phyloP scores from a whole-genome alignment of 1,140 invertebrate genomes.

The Pissodes strobi region DNA sequence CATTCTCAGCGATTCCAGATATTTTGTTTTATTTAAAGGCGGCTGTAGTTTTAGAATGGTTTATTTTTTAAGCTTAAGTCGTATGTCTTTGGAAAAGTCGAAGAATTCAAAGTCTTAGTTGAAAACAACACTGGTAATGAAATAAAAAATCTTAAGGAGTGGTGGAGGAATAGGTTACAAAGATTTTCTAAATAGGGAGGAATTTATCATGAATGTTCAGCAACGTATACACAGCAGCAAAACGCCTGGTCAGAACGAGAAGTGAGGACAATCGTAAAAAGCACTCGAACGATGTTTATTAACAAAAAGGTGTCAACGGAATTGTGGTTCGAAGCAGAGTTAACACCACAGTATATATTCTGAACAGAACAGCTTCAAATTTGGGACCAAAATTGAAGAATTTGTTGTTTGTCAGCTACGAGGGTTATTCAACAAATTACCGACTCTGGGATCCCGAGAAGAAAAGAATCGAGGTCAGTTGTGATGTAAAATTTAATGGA shows the following conservation, averaged over 20 bases:
- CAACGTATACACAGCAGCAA: constrained; percentile 51
- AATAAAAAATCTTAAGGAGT: constrained; percentile 23
- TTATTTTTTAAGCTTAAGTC: too few relatives aligned
- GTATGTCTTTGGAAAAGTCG: constrained; percentile 34
- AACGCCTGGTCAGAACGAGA: constrained; percentile 54
- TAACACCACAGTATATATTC: constrained; percentile 49
- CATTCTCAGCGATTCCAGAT: constrained; percentile 51
- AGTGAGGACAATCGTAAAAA: constrained; percentile 55
- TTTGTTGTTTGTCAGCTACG: neutral
- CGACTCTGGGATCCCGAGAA: constrained; percentile 35
- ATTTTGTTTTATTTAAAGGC: constrained; percentile 57
- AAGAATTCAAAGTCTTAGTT: constrained; percentile 1
- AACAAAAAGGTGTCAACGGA: constrained; percentile 49
- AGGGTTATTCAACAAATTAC: constrained; percentile 1
- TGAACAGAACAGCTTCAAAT: constrained; percentile 39
- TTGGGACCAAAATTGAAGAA: constrained; percentile 2
- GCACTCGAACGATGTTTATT: constrained; percentile 53
- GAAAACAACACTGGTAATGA: constrained; percentile 30
- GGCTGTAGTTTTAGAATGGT: constrained; percentile 52
- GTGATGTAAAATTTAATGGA: constrained; percentile 47
- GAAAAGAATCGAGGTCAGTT: constrained; percentile 37
- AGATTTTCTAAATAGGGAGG: constrained; percentile 34
- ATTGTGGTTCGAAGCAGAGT: constrained; percentile 60
- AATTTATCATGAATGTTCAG: constrained; percentile 31
- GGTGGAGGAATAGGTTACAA: constrained; percentile 32